Evolutionary conservation across 2,797 vertebrate species (phyloP), one percentile per base, ranked within the genome.

Genomic region (Hoplostethus mediterraneus): DNA sequence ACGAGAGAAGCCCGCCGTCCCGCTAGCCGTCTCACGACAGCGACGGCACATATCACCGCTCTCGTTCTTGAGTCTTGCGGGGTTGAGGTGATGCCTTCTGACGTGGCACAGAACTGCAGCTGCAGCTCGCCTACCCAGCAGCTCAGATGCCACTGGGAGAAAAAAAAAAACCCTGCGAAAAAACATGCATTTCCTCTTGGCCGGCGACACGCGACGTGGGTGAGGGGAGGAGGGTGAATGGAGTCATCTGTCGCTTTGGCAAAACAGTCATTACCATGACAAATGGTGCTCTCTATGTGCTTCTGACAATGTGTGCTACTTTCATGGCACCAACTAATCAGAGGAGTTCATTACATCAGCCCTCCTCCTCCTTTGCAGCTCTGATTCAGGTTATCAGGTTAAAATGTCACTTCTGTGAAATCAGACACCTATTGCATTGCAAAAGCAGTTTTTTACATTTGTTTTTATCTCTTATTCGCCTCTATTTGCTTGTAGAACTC

Each of bases 41-140:
- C 12, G 11, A 10, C 53, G 7, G 21, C 28, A 49, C 56, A 49
- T 8, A 31, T 55, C 33, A 5, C 25, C 5, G 13, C 25, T 51
- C 44, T 16, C 16, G 9, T 21, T 61, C 6, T 12, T 70, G 82
- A 82, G 77, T 83, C 79, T 21, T 21, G 73, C 59, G 63, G 57
- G 42, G 14, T 7, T 81, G 87, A 88, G 75, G 73, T 63, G 85
- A 90, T 85, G 83, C 51, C 68, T 85, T 71, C 33, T 89, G 87
- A 87, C 87, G 6, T 75, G 78, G 69, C 75, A 75, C 63, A 76
- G 73, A 44, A 68, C 62, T 76, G 76, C 82, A 83, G 75, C 65
- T 72, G 77, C 47, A 74, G 78, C 38, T 21, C 21, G 21, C 21
- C 21, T 21, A 21, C 21, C 21, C 21, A 21, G 21, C 21, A 21